phyloP scores from a whole-genome alignment of 1,140 invertebrate species.

The Globodera rostochiensis region DNA sequence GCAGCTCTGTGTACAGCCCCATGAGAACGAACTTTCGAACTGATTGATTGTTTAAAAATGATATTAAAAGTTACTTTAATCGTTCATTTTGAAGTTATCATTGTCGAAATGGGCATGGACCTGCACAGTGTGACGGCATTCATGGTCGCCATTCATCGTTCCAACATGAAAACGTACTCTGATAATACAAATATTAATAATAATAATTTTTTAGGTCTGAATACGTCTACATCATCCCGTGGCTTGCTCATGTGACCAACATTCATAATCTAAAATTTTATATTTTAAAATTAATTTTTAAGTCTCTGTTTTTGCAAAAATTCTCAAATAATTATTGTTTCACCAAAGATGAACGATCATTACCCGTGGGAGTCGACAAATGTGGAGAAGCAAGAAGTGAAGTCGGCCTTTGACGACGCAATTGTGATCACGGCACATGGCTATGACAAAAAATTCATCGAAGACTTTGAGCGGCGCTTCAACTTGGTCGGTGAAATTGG shows the following conservation, averaged over 20 bases:
- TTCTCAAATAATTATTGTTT: background rate
- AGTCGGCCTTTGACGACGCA: conserved; percentile 58
- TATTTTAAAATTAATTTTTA: conserved; percentile 5
- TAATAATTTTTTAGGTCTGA: conserved; percentile 36
- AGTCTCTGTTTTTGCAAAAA: conserved; percentile 3
- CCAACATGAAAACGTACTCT: conserved; percentile 52
- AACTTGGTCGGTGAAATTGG: conserved; percentile 29
- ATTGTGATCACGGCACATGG: conserved; percentile 64
- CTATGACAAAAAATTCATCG: conserved; percentile 65
- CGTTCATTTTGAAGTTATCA: conserved; percentile 37
- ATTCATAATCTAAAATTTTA: background rate
- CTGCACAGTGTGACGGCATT: conserved; percentile 56
- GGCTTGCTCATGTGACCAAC: conserved; percentile 59
- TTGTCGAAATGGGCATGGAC: conserved; percentile 62
- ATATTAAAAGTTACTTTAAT: no score
- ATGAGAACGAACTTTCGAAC: no score
- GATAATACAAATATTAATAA: no score
- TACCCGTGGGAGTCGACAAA: conserved; percentile 64
- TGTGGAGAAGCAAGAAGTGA: conserved; percentile 63
- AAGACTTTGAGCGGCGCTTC: conserved; percentile 61
- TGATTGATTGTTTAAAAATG: no score
- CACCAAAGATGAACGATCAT: conserved; percentile 58
- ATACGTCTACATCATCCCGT: conserved; percentile 63
- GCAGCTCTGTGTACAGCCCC: no score
- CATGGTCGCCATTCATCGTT: conserved; percentile 56